Base-by-base conservation (phyloP, 2,888 invertebrate genomes). In the Tethea ocularis region DNA sequence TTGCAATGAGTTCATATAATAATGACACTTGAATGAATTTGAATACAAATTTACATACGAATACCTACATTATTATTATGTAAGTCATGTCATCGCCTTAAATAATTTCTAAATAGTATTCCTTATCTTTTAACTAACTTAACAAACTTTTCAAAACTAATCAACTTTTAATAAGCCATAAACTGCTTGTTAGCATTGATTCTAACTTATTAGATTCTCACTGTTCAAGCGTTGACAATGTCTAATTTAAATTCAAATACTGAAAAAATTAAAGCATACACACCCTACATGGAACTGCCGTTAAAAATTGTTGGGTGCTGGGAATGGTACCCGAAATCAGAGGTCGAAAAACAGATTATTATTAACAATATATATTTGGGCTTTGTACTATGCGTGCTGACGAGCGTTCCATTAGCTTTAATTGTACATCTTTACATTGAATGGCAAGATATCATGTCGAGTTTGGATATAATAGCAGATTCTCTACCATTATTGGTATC, bases 261-360 rank as follows among this genome's bases (percentile, higher is more conserved):
- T 1, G 70, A 78, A 23, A 74, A 69, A 57, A 71, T 78, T 23
- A 54, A 57, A 1, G 75, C 82, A 26, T 91, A 87, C 60, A 70
- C 81, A 0, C 77, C 88, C 46, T 92, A 79, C 60, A 60, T 90
- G 1, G 73, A 78, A 41, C 54, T 75, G 6, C 87, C 91, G 0
- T 61, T 92, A 6, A 87, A 90, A 68, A 67, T 87, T 0, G 87
- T 77, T 0, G 91, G 78, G 0, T 91, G 89, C 38, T 91, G 89
- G 90, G 90, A 90, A 13, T 84, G 91, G 82, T 90, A 69, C 54
- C 70, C 71, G 0, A 70, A 81, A 3, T 73, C 88, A 0, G 61
- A 59, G 0, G 70, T 59, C 2, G 72, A 79, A 53, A 62, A 57
- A 1, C 74, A 79, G 23, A 71, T 80, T 3, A 68, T 87, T 0